Conservation (phyloP, 1,140 invertebrate genomes). For the Drosophila baimaii region DNA sequence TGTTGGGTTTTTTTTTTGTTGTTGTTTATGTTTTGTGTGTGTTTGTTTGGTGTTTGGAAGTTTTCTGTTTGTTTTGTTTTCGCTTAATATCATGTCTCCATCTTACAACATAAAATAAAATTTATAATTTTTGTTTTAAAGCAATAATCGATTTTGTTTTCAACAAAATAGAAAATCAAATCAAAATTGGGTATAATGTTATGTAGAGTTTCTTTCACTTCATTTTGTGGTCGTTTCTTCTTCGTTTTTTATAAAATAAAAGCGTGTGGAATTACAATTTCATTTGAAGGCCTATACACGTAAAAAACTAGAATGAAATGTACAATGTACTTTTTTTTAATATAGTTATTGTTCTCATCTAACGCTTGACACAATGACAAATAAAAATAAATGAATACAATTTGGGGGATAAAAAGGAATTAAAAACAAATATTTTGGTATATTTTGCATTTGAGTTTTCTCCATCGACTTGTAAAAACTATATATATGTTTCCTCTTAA, state of each 20-base stretch:
- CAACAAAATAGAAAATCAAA: conserved; percentile 57
- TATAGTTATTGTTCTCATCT: too few relatives aligned
- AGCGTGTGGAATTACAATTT: conserved; percentile 83
- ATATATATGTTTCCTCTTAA: conserved; percentile 34
- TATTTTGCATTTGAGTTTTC: conserved; percentile 47
- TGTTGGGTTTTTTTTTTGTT: conserved; percentile 33
- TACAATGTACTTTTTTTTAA: too few relatives aligned
- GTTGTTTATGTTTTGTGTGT: conserved; percentile 34
- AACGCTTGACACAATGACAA: conserved; percentile 11
- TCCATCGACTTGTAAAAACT: conserved; percentile 33
- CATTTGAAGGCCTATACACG: conserved; percentile 57
- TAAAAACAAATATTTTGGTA: conserved; percentile 46
- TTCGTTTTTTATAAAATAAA: conserved; percentile 71
- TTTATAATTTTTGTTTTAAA: conserved; percentile 55
- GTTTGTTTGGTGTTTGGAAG: conserved; percentile 42
- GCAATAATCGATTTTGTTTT: conserved; percentile 51
- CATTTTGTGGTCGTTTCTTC: conserved; percentile 15
- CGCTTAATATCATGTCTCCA: conserved; percentile 62
- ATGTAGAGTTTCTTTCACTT: conserved; percentile 17
- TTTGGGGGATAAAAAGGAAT: conserved; percentile 7
- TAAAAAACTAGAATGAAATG: conserved; percentile 66
- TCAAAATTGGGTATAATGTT: conserved; percentile 50
- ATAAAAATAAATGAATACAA: conserved; percentile 18
- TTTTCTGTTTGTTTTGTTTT: conserved; percentile 24
- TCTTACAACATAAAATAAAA: conserved; percentile 51